Evolutionary conservation across 1,140 invertebrate genomes (phyloP), one percentile per base, ranked within the genome.

Genomic region (Muscidifurax raptorellus): DNA sequence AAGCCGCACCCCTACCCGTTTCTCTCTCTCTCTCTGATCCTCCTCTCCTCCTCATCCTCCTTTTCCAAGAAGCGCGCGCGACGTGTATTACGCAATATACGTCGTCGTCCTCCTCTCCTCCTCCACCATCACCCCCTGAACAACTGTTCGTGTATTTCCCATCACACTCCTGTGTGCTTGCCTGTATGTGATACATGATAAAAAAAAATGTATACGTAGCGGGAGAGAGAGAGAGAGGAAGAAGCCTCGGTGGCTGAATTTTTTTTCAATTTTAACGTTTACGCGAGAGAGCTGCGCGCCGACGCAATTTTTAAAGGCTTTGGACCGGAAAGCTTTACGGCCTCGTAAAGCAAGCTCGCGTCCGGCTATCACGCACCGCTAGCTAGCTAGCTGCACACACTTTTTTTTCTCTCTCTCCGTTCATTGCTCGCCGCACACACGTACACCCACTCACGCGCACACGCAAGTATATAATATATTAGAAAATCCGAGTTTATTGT

Each of bases 241-340:
- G 52, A 59, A 59, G 52, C 52, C 52, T 59, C 52, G 52, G 22
- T 59, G 52, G 52, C 4, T 59, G 52, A 59, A n/a, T 78, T 78
- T 83, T 83, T 83, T 84, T 85, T 67, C 72, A 81, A 80, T 76
- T 80, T 77, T 74, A 77, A 30, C 64, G 76, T 85, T 77, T 84
- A 80, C 52, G 78, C 22, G 32, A 47, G 52, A 59, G 52, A 59
- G 52, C 22, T 5, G 44, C n/a, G 47, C 36, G 22, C 3, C 75
- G n/a, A 76, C 82, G 82, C 84, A 86, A 87, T 85, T 87, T 88
- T 87, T 85, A 85, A 87, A 87, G 80, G 75, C 59, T 72, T 86
- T 71, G 84, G 66, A 75, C 77, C 59, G 71, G 84, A 78, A 86
- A 87, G 84, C 82, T 87, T 88, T 85, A 88, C 87, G 79, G 36